Conservation (phyloP, 2,888 invertebrate genomes). For the Pollenia labialis region DNA sequence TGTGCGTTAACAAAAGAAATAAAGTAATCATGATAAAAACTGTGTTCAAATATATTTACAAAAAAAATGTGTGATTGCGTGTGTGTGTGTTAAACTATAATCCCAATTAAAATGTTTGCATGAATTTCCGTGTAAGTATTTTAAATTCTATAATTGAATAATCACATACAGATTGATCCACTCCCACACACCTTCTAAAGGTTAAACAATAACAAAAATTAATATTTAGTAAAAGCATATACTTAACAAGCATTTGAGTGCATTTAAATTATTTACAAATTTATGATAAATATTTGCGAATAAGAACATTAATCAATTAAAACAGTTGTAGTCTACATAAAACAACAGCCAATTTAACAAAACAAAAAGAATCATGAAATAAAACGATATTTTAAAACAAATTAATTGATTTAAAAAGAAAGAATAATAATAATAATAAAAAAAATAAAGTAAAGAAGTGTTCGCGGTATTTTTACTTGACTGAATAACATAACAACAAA, state of each 20-base stretch:
- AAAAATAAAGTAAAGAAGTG: not conserved
- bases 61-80: conserved; percentile 12
- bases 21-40: not conserved
- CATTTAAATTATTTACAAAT: not conserved
- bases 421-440: conserved; percentile 3
- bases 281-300: not conserved
- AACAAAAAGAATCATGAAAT: not conserved
- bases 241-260: not conserved
- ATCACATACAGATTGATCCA: not conserved
- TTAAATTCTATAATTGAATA: conserved; percentile 20
- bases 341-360: not conserved
- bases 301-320: conserved; percentile 16
- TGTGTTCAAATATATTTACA: not conserved
- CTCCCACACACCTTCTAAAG: not conserved
- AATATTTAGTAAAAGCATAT: not conserved
- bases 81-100: not conserved
- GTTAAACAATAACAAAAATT: not conserved
- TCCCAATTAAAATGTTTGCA: not conserved
- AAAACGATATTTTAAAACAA: conserved; percentile 7
- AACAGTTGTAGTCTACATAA: not conserved
- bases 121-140: not conserved
- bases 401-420: conserved; percentile 16
- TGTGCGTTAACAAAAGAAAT: not conserved
- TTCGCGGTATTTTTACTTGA: too few species aligned
- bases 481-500: too few species aligned